phyloP scores from a whole-genome alignment of 1,140 invertebrate species.

The Penaeus chinensis region DNA sequence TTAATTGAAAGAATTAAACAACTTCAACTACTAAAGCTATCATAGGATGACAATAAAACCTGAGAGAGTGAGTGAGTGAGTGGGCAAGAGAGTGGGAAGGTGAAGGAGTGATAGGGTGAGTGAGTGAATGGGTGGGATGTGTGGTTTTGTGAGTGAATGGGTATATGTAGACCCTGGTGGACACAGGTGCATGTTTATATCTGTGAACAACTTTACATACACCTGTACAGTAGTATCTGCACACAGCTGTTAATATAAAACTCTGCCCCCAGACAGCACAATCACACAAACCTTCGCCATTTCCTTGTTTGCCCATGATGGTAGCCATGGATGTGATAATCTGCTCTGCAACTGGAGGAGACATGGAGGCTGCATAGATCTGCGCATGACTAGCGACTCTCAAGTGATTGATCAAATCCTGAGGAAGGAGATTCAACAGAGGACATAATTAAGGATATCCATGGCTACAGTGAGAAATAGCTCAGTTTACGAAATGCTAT shows the following conservation, averaged over 20 bases:
- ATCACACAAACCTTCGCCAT: slow-evolving; percentile 73
- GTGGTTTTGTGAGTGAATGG: not conserved
- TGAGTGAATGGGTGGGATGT: not conserved
- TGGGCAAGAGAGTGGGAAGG: not conserved
- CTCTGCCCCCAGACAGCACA: not conserved
- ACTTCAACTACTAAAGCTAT: too few relatives aligned
- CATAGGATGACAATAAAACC: too few relatives aligned
- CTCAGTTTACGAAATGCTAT: too few relatives aligned
- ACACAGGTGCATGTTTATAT: not conserved
- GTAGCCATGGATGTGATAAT: slow-evolving; percentile 89
- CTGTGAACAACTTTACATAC: too few relatives aligned
- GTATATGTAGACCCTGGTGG: not conserved
- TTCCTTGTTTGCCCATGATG: slow-evolving; percentile 88
- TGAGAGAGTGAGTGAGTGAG: not conserved
- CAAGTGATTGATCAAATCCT: slow-evolving; percentile 82
- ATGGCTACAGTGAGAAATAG: too few relatives aligned
- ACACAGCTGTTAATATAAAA: not conserved
- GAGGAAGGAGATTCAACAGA: not conserved
- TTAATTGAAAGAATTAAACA: too few relatives aligned
- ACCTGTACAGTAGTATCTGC: not conserved
- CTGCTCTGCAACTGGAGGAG: slow-evolving; percentile 90
- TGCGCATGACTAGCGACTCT: slow-evolving; percentile 85
- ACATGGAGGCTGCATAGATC: slow-evolving; percentile 89
- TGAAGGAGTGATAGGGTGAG: not conserved
- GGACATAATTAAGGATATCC: too few relatives aligned